Evolutionary conservation across 2,797 vertebrate species (phyloP).

Genomic region (Melanotaenia nigrans): DNA sequence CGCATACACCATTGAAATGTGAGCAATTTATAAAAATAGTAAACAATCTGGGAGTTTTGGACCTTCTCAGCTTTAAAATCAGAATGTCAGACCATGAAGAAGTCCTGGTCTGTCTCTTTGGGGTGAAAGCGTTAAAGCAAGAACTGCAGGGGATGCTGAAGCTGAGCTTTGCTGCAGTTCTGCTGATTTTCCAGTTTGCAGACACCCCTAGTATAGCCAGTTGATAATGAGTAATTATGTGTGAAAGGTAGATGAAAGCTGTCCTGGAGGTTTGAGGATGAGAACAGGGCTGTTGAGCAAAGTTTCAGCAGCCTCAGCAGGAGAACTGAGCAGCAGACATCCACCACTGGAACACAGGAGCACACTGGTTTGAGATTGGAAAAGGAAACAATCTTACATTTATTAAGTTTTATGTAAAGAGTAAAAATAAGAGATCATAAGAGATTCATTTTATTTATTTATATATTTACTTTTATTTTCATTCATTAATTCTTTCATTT

Average conservation of each 20-base stretch:
- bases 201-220: slow-evolving; percentile 16
- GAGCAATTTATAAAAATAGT: neutral
- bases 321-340: too few species aligned
- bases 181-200: slow-evolving; percentile 33
- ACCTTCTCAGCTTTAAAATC: neutral
- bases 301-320: neutral
- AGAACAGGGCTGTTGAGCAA: neutral
- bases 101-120: neutral
- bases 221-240: slow-evolving; percentile 31
- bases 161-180: slow-evolving; percentile 21
- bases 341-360: too few species aligned
- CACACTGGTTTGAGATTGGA: too few species aligned
- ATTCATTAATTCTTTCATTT: too few species aligned
- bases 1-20: too few species aligned
- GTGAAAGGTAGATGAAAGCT: neutral
- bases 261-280: slow-evolving; percentile 23
- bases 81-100: neutral
- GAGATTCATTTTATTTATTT: too few species aligned
- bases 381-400: too few species aligned
- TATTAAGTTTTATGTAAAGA: too few species aligned
- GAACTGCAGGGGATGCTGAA: slow-evolving; percentile 5
- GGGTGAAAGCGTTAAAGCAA: neutral
- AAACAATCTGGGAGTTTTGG: slow-evolving; percentile 6
- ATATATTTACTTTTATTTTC: too few species aligned
- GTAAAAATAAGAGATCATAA: too few species aligned